Percentiles rank a stretch among this genome's conserved stretches.
Evolutionary conservation across 2,113 vertebrate genomes (phyloP).

Genomic region (Oreochromis aureus): DNA sequence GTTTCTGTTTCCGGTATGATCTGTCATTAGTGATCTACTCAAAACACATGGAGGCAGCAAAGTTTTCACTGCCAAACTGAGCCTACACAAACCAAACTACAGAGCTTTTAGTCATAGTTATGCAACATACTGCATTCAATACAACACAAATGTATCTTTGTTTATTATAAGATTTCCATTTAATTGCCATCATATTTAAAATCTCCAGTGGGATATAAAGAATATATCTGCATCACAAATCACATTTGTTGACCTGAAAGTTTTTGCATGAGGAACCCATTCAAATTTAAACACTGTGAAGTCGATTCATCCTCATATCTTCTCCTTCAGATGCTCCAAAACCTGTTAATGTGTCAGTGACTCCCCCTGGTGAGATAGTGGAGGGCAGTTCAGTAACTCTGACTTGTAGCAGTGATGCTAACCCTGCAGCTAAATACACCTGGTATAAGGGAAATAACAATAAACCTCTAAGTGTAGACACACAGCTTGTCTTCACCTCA

Average conservation of each 20-base stretch:
- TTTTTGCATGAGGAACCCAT: neutral
- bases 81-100: neutral
- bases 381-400: neutral
- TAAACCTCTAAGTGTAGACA: neutral
- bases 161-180: neutral
- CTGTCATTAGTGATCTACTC: neutral
- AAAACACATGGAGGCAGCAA: neutral
- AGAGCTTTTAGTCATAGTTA: neutral
- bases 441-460: neutral
- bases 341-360: neutral
- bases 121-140: neutral
- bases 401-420: neutral
- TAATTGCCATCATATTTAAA: neutral
- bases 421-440: neutral
- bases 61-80: neutral
- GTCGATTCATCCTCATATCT: fast-evolving
- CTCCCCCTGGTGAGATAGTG: neutral
- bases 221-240: neutral
- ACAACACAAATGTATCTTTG: neutral
- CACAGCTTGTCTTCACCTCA: neutral
- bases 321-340: neutral
- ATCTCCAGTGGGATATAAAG: neutral
- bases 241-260: neutral
- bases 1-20: neutral
- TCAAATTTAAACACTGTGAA: neutral